Percentiles rank a stretch among this genome's conserved stretches.
Conservation (phyloP, 1,140 invertebrate species). For the Sinella curviseta region DNA sequence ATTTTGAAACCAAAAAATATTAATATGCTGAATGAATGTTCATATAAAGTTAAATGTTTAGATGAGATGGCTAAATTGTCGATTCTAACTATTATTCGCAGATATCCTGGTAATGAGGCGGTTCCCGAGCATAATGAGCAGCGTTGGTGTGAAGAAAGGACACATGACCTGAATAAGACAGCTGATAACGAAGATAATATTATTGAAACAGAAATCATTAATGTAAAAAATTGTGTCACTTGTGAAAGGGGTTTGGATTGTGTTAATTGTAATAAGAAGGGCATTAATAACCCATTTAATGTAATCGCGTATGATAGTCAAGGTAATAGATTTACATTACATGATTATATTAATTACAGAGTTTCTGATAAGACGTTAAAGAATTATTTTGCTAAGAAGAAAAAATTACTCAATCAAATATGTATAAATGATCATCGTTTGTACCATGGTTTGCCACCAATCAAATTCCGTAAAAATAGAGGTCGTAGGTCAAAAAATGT, state of each 20-base stretch:
- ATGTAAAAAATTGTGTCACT: not conserved
- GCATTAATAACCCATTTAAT: not conserved
- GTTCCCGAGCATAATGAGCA: too few relatives aligned
- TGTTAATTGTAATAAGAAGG: not conserved
- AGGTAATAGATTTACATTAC: not conserved
- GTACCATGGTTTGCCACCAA: not conserved
- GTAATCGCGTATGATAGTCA: not conserved
- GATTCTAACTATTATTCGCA: not conserved
- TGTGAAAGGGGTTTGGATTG: not conserved
- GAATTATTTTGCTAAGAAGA: not conserved
- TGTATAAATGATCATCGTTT: not conserved
- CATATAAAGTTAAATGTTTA: not conserved
- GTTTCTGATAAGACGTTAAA: not conserved
- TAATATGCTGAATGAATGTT: not conserved
- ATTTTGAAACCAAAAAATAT: slow-evolving; percentile 4
- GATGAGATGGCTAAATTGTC: not conserved
- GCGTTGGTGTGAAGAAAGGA: too few relatives aligned
- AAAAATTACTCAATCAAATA: not conserved
- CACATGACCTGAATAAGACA: too few relatives aligned
- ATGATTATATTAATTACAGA: not conserved
- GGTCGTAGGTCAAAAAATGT: too few relatives aligned
- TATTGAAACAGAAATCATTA: not conserved
- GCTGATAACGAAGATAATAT: too few relatives aligned
- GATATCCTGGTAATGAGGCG: too few relatives aligned
- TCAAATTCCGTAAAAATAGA: too few relatives aligned